A percentile compares a stretch with the other conserved stretches of the same genome.
These are phyloP conservation scores for Drosophila nasuta DNA, from an alignment of 1,140 invertebrate genomes.

Conservation along the genomic window DNA sequence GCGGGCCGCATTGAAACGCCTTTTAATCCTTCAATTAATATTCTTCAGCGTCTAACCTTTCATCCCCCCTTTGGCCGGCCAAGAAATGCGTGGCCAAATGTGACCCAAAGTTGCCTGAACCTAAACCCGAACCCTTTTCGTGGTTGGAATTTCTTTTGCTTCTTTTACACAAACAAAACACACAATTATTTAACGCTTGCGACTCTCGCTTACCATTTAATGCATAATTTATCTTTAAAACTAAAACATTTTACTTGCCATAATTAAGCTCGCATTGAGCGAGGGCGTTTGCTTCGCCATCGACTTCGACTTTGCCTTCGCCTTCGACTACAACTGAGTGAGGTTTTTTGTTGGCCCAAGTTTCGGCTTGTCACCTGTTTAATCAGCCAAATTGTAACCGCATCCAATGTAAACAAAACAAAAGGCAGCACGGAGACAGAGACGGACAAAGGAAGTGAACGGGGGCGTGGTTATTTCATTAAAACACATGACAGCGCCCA, in stretches of 20 bases:
- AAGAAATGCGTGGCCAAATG: constrained; percentile 42
- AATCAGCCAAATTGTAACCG: constrained; percentile 35
- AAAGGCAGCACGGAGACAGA: constrained; percentile 25
- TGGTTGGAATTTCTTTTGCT: constrained; percentile 61
- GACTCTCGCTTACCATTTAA: constrained; percentile 53
- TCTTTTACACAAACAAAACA: constrained; percentile 27
- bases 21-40: constrained; percentile 83
- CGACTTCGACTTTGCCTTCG: not conserved
- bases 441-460: not conserved
- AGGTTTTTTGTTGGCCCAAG: constrained; percentile 49
- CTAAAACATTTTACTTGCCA: constrained; percentile 45
- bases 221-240: constrained; percentile 71
- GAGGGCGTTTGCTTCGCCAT: not conserved
- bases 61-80: constrained; percentile 13
- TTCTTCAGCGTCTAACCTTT: constrained; percentile 70
- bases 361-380: constrained; percentile 69
- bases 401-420: constrained; percentile 39
- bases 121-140: constrained; percentile 66
- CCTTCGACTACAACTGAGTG: not conserved
- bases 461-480: constrained; percentile 63
- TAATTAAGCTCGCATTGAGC: constrained; percentile 42
- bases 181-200: constrained; percentile 72
- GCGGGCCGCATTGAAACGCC: constrained; percentile 55
- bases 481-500: constrained; percentile 62
- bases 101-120: constrained; percentile 59